Evolutionary conservation across 2,797 vertebrate genomes (phyloP), one percentile per base, ranked within the genome.

Genomic region (Esox lucius): DNA sequence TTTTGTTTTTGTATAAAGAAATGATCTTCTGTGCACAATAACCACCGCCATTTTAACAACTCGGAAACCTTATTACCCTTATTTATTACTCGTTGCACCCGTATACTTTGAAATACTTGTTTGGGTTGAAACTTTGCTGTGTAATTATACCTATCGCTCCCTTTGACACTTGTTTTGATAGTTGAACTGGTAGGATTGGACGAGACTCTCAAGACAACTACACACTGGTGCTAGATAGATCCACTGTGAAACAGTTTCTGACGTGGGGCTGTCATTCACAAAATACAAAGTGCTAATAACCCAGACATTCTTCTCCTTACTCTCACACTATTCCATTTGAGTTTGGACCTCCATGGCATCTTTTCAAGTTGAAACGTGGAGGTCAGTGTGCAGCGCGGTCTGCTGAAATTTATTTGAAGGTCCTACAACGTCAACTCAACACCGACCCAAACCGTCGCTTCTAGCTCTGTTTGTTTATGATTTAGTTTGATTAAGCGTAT

Each of bases 11-110:
- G 85, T 91, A 88, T 90, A 91, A 87, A 91, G 90, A 95, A 96
- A 95, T 94, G 94, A 94, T 95, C 94, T 94, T 93, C 96, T 95
- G 96, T 98, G 96, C 96, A 97, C 96, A 97, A 92, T 95, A 95
- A 95, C 94, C 95, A 96, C 95, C 94, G 93, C 94, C 94, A 92
- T 97, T 95, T 95, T 91, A 93, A 93, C 90, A 91, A 92, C 90
- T 95, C 94, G 93, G 91, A 92, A 93, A 91, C 91, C 84, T 92
- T 92, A 88, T 88, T 88, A 92, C 90, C 93, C 93, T 98, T 98
- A 99, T 98, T 99, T 98, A 98, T 98, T 98, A 95, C 94, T 93
- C 94, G 87, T 96, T 95, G 95, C 95, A 95, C 95, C 93, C 93
- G 94, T 96, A 95, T 95, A 93, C 94, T 94, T 95, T 84, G 78